Base-by-base conservation (phyloP, 2,113 vertebrate species). In the Urocitellus parryii region DNA sequence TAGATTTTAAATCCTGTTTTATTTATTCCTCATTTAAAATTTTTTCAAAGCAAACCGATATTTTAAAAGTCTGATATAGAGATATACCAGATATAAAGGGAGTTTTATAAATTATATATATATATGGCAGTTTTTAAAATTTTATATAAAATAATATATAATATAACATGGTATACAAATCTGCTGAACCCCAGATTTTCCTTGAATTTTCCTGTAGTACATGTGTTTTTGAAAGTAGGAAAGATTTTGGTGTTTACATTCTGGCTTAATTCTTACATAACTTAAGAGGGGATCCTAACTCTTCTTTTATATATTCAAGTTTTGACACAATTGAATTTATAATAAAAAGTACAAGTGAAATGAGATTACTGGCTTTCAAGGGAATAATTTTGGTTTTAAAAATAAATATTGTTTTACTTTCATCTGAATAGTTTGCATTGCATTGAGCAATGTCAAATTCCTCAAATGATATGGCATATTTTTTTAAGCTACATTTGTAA, bases 391-490 rank as follows among this genome's bases (percentile, higher is more conserved):
- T 92, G 56, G 29, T 78, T 88, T 96, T 61, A 76, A 76, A 83
- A 95, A n/a, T 90, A 80, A 87, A 77, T 77, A 95, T 4, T 84
- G 22, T 76, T 93, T 80, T 85, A 45, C 17, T 86, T 20, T 85
- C 20, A 81, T 7, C 37, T 90, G 14, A 80, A 61, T 48, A 88
- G 12, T 95, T 91, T 86, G 0, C 77, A 61, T 73, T 91, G 93
- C 80, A 37, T 94, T 96, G 67, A 91, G 12, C 53, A 88, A 3
- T 91, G 45, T 84, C 80, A 93, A 88, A 91, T 58, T 95, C 17
- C 25, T 94, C 34, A 74, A 73, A 79, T 58, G 37, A 79, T 58
- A 34, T 92, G 27, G 74, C 9, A 32, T 11, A 17, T 39, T 81
- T 77, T 72, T 86, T 72, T 10, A 24, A 90, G 84, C 58, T 85